phyloP scores from a whole-genome alignment of 2,888 invertebrate genomes.

The Aleiodes alternator region DNA sequence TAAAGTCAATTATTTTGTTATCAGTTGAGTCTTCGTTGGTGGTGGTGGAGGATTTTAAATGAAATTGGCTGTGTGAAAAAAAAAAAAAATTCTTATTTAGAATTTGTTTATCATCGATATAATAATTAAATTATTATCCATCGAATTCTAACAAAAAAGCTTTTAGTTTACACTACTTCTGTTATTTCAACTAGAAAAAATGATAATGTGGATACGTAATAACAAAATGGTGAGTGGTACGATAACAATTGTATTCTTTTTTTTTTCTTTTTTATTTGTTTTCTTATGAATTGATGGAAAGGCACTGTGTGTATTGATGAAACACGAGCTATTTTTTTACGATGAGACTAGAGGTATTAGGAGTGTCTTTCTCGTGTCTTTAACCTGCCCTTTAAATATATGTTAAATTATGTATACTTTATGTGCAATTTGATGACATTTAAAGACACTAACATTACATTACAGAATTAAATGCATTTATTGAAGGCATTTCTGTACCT shows the following conservation, averaged over 20 bases:
- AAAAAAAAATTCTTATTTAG: background rate
- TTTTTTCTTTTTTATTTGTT: background rate
- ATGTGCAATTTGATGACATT: too few relatives aligned
- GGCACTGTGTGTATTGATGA: background rate
- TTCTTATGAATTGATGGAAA: background rate
- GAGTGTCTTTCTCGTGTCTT: too few relatives aligned
- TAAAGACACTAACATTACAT: too few relatives aligned
- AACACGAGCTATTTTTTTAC: too few relatives aligned
- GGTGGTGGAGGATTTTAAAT: constrained; percentile 22
- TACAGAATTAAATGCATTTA: too few relatives aligned
- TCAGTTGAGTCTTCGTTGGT: constrained; percentile 18
- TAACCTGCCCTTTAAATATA: too few relatives aligned
- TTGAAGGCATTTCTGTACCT: too few relatives aligned
- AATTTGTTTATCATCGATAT: too few relatives aligned
- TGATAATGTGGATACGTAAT: constrained; percentile 55
- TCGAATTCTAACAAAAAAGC: constrained; percentile 5
- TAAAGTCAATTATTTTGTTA: constrained; percentile 3
- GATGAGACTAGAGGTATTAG: too few relatives aligned
- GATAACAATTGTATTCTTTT: constrained; percentile 29
- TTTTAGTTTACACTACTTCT: constrained; percentile 43
- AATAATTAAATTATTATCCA: too few relatives aligned
- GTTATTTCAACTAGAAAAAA: constrained; percentile 53
- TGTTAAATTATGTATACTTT: too few relatives aligned
- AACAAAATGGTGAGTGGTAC: constrained; percentile 59
- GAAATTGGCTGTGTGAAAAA: background rate